phyloP scores from a whole-genome alignment of 2,113 vertebrate species.

The Sylvilagus bachmani region DNA sequence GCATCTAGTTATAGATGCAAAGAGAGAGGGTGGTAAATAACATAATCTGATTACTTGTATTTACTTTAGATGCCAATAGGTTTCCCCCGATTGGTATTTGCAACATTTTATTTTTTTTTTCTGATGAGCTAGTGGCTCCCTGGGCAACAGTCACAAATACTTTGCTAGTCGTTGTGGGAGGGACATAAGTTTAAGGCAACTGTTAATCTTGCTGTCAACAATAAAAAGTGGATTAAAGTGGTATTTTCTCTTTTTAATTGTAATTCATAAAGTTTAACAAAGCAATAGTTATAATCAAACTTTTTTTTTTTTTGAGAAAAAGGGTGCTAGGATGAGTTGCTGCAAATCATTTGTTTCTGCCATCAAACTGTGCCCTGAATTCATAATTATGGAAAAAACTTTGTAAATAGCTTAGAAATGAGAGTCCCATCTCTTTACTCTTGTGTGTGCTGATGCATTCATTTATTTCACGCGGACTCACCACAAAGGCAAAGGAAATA shows the following conservation, averaged over 20 bases:
- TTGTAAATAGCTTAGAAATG: slow-evolving; percentile 58
- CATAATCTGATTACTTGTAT: slow-evolving; percentile 77
- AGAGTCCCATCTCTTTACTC: slow-evolving; percentile 23
- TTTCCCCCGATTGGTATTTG: slow-evolving; percentile 69
- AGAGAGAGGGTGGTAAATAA: slow-evolving; percentile 32
- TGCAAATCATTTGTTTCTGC: slow-evolving; percentile 69
- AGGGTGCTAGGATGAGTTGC: slow-evolving; percentile 48
- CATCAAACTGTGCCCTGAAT: slow-evolving; percentile 71
- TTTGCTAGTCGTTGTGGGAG: slow-evolving; percentile 63
- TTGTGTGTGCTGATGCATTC: slow-evolving; percentile 63
- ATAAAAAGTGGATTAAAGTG: slow-evolving; percentile 76
- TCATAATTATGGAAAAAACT: slow-evolving; percentile 65
- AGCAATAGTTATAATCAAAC: slow-evolving; percentile 56
- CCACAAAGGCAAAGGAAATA: slow-evolving; percentile 69
- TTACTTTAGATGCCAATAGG: slow-evolving; percentile 73
- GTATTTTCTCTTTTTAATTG: slow-evolving; percentile 78
- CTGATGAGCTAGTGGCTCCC: slow-evolving; percentile 54
- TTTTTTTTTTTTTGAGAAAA: slow-evolving; percentile 66
- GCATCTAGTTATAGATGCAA: slow-evolving; percentile 57
- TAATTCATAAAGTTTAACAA: slow-evolving; percentile 76
- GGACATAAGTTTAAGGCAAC: slow-evolving; percentile 54
- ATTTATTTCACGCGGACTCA: slow-evolving; percentile 60
- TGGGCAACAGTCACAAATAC: slow-evolving; percentile 67
- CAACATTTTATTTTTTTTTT: slow-evolving; percentile 22
- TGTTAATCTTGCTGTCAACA: slow-evolving; percentile 76